Conservation (phyloP, 2,797 vertebrate species). For the Gambelia wislizenii region DNA sequence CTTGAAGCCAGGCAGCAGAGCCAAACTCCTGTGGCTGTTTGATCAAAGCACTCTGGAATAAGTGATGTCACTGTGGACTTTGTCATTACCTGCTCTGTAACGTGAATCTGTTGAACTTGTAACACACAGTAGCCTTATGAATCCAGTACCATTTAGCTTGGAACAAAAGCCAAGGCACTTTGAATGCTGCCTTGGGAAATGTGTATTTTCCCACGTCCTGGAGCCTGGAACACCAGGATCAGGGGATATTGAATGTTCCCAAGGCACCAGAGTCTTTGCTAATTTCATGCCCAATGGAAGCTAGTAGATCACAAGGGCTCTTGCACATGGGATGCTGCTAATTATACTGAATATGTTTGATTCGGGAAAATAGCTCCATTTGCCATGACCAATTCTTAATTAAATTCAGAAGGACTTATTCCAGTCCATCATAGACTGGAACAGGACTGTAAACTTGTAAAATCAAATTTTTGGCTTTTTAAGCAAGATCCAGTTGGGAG, state of each 20-base stretch:
- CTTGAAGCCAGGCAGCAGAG: rapidly evolving
- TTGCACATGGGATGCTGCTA: background rate
- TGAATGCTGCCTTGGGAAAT: background rate
- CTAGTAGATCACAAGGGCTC: background rate
- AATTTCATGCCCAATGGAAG: background rate
- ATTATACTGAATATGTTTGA: background rate
- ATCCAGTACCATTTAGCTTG: background rate
- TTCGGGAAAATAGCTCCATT: background rate
- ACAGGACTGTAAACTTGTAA: background rate
- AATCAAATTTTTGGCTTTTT: background rate
- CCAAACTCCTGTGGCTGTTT: background rate
- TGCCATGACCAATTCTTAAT: background rate
- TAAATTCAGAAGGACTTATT: background rate
- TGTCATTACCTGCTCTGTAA: background rate
- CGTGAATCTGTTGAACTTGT: too few relatives aligned
- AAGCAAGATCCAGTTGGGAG: background rate
- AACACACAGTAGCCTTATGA: background rate
- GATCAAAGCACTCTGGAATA: background rate
- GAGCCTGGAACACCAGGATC: background rate
- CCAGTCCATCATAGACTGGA: background rate
- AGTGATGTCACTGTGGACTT: background rate
- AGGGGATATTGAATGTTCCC: background rate
- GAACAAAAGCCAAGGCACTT: background rate
- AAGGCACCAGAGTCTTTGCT: background rate
- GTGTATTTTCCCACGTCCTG: background rate